Conservation (phyloP, 1,140 invertebrate species). For the Polyergus mexicanus region DNA sequence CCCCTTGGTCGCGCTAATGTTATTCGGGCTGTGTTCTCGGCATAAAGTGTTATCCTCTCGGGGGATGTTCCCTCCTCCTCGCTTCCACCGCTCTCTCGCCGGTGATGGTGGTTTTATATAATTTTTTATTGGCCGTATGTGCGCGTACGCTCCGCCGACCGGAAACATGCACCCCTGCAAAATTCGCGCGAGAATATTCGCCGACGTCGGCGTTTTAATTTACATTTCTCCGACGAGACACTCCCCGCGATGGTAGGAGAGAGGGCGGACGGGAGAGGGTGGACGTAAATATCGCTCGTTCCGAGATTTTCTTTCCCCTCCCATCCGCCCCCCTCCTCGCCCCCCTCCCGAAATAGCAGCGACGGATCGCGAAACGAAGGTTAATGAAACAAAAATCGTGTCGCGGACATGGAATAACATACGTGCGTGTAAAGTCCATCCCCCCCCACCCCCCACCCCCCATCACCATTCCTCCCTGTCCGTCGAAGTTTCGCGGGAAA, state of each 20-base stretch:
- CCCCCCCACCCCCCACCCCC: no score
- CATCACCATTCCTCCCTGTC: no score
- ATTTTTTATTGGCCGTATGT: conserved; percentile 54
- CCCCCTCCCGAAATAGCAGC: not conserved
- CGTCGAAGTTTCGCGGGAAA: not conserved
- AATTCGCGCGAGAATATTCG: conserved; percentile 43
- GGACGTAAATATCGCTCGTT: conserved; percentile 36
- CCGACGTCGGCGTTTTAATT: conserved; percentile 40
- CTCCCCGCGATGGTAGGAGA: not conserved
- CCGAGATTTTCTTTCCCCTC: not conserved
- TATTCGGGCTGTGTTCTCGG: conserved; percentile 54
- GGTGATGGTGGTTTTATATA: conserved; percentile 44
- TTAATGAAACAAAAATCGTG: conserved; percentile 46
- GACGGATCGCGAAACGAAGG: not conserved
- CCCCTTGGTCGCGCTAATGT: conserved; percentile 33
- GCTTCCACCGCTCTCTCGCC: conserved; percentile 19
- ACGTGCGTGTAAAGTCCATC: not conserved
- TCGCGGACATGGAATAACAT: conserved; percentile 49
- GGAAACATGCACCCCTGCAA: conserved; percentile 33
- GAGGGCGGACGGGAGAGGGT: not conserved
- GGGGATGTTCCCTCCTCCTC: not conserved
- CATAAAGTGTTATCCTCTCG: conserved; percentile 53
- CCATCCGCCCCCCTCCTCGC: no score
- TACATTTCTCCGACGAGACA: not conserved
- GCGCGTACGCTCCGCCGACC: not conserved